A percentile compares a stretch with the other conserved stretches of the same genome.
Evolutionary conservation across 1,140 invertebrate genomes (phyloP).

Genomic region (Nephotettix cincticeps): DNA sequence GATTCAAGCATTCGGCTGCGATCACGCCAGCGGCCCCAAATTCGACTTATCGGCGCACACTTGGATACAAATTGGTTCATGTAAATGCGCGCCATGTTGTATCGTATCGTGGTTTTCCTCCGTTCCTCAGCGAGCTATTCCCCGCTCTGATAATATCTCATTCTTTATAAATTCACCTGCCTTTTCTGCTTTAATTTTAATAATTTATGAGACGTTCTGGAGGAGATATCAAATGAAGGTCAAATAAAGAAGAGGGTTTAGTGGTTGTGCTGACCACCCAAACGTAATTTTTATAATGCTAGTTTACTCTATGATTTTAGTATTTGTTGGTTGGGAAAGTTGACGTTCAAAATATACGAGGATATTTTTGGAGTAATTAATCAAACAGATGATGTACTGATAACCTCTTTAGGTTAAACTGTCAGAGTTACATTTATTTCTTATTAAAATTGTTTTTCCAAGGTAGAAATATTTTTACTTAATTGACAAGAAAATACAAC

Average conservation of each 20-base stretch:
- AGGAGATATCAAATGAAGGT: background rate
- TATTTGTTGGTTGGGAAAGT: no score
- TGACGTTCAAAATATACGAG: no score
- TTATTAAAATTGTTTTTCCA: no score
- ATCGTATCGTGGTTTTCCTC: background rate
- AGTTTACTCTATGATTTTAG: no score
- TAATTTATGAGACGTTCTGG: background rate
- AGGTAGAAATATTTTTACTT: no score
- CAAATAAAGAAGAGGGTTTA: background rate
- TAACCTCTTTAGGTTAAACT: no score
- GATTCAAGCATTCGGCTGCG: background rate
- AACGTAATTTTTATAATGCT: no score
- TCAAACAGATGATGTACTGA: no score
- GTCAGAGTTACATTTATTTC: no score
- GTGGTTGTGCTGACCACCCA: background rate
- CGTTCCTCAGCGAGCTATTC: no score
- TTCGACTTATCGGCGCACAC: background rate
- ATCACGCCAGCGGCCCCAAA: background rate
- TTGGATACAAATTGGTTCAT: background rate
- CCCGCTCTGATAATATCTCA: background rate
- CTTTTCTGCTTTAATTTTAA: slow-evolving; percentile 4
- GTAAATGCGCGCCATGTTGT: background rate
- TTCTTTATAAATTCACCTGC: slow-evolving; percentile 1
- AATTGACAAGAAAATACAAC: no score
- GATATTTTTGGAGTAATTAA: no score